Conservation (phyloP, 2,797 vertebrate genomes). For the Oreortyx pictus region DNA sequence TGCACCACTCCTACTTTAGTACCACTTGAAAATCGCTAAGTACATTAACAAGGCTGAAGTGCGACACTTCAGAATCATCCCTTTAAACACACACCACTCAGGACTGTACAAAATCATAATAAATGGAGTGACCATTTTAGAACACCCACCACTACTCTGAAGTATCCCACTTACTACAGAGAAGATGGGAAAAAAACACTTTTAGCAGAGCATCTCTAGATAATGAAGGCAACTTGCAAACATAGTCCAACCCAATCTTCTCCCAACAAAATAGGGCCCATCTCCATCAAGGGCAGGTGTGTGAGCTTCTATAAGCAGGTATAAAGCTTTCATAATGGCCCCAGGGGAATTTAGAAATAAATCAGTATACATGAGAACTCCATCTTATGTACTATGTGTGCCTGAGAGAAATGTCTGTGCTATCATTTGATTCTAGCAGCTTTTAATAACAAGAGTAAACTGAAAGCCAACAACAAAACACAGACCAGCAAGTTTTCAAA, state of each 20-base stretch:
- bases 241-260: neutral
- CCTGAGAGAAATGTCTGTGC: neutral
- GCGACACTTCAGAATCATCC: conserved; percentile 21
- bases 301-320: neutral
- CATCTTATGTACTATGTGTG: neutral
- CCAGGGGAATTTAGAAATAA: neutral
- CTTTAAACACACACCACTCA: conserved; percentile 52
- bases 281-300: neutral
- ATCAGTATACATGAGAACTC: neutral
- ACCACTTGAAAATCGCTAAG: conserved; percentile 44
- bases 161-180: neutral
- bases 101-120: neutral
- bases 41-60: conserved; percentile 13
- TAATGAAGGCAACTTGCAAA: neutral
- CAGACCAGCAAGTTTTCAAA: neutral
- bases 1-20: neutral
- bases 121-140: conserved; percentile 33
- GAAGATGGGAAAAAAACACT: neutral
- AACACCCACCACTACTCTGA: neutral
- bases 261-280: neutral
- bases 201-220: neutral
- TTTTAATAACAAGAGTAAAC: neutral
- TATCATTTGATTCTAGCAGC: neutral
- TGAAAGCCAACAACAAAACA: neutral
- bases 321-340: neutral